These are phyloP conservation scores for Lucilia sericata DNA, from an alignment of 1,140 invertebrate species.

Conservation along the genomic window DNA sequence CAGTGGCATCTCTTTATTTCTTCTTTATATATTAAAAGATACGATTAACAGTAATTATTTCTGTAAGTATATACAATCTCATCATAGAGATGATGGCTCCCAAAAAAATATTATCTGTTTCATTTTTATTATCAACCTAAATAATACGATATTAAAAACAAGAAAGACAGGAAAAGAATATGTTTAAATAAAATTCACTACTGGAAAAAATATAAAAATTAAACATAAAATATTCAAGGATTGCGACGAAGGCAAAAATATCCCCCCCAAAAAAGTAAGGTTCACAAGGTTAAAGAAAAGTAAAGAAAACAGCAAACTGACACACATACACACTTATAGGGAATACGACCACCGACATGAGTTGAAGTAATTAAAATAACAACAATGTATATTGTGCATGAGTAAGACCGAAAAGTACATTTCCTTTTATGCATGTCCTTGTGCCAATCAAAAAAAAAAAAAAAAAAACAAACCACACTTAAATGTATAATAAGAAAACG, in stretches of 20 bases:
- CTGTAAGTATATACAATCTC: not conserved
- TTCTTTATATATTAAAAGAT: too few species aligned
- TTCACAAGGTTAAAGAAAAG: constrained; percentile 11
- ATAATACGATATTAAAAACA: not conserved
- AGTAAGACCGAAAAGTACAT: too few species aligned
- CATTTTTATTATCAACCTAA: not conserved
- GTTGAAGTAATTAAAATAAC: constrained; percentile 13
- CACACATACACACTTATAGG: not conserved
- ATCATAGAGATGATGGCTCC: not conserved
- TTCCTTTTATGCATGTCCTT: not conserved
- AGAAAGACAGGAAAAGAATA: constrained; percentile 4
- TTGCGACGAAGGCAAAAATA: not conserved
- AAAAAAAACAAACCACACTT: not conserved
- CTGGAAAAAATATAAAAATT: not conserved
- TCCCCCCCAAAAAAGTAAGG: not conserved
- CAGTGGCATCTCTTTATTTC: too few species aligned
- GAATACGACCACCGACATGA: not conserved
- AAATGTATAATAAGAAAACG: not conserved
- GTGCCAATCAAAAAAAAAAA: not conserved
- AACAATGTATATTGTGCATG: not conserved
- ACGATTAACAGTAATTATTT: not conserved
- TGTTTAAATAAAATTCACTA: constrained; percentile 12
- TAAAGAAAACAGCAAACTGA: not conserved
- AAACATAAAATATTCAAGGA: constrained; percentile 10
- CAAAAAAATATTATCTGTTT: not conserved